These are phyloP conservation scores for Ophion slaviceki DNA, from an alignment of 2,888 invertebrate species.

Conservation along the genomic window DNA sequence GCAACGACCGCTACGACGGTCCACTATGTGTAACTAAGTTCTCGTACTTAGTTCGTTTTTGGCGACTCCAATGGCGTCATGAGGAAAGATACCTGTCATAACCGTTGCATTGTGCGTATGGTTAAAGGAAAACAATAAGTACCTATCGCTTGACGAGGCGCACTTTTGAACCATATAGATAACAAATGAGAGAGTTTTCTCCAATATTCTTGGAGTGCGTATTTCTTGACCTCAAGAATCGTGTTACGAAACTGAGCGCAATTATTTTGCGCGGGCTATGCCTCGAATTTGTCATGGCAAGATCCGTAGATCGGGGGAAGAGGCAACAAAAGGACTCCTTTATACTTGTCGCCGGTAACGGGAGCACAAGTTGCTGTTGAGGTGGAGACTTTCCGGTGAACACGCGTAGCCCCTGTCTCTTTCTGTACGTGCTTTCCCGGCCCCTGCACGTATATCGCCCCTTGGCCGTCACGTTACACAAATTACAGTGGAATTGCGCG, in stretches of 20 bases:
- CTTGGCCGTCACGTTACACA: constrained; percentile 58
- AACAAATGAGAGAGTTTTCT: background rate
- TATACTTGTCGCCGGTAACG: constrained; percentile 15
- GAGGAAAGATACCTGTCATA: too few relatives aligned
- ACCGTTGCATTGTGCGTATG: too few relatives aligned
- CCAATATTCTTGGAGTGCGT: background rate
- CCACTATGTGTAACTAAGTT: too few relatives aligned
- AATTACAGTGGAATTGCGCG: constrained; percentile 68
- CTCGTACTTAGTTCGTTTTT: too few relatives aligned
- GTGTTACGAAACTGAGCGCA: constrained; percentile 71
- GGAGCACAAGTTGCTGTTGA: background rate
- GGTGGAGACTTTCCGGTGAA: constrained; percentile 15
- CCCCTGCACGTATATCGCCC: constrained; percentile 5
- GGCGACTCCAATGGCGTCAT: too few relatives aligned
- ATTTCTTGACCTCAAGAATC: constrained; percentile 66
- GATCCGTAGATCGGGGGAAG: background rate
- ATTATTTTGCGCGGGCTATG: constrained; percentile 64
- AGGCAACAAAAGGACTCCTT: constrained; percentile 48
- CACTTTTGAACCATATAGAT: too few relatives aligned
- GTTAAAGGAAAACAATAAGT: too few relatives aligned
- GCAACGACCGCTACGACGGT: too few relatives aligned
- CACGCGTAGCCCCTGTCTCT: background rate
- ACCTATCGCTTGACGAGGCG: too few relatives aligned
- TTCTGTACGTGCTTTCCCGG: background rate
- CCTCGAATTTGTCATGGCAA: constrained; percentile 6